These are phyloP conservation scores for Helogale parvula DNA, from an alignment of 2,113 vertebrate species.

Conservation along the genomic window DNA sequence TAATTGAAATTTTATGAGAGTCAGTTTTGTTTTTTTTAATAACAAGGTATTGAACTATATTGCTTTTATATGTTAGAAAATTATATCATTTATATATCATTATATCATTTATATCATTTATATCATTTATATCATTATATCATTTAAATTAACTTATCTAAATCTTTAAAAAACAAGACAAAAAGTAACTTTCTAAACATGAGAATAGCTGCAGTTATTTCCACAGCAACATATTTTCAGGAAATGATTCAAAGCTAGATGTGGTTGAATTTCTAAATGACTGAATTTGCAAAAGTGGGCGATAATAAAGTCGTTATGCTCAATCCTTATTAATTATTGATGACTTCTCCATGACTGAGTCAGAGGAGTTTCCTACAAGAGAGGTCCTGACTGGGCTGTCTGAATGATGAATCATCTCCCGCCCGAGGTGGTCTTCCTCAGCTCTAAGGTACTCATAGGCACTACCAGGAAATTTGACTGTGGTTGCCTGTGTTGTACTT, in stretches of 20 bases:
- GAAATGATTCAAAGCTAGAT: constrained; percentile 68
- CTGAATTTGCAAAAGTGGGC: constrained; percentile 60
- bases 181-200: background rate
- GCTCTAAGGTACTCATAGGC: constrained; percentile 60
- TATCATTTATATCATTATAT: too few relatives aligned
- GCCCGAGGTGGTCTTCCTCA: constrained; percentile 71
- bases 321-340: constrained; percentile 73
- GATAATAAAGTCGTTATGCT: constrained; percentile 64
- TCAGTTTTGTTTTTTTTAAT: background rate
- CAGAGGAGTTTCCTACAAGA: constrained; percentile 5
- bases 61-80: constrained; percentile 12
- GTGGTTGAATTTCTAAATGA: constrained; percentile 64
- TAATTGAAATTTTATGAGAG: background rate
- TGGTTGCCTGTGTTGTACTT: constrained; percentile 70
- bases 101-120: too few relatives aligned
- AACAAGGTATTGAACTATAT: background rate
- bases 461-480: constrained; percentile 68
- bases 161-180: background rate
- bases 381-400: background rate
- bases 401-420: constrained; percentile 64
- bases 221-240: constrained; percentile 57
- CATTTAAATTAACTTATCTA: background rate
- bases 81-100: too few relatives aligned
- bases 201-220: constrained; percentile 8
- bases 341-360: constrained; percentile 59